These are phyloP conservation scores for Molossus molossus DNA, from an alignment of 2,797 vertebrate species.

Conservation along the genomic window DNA sequence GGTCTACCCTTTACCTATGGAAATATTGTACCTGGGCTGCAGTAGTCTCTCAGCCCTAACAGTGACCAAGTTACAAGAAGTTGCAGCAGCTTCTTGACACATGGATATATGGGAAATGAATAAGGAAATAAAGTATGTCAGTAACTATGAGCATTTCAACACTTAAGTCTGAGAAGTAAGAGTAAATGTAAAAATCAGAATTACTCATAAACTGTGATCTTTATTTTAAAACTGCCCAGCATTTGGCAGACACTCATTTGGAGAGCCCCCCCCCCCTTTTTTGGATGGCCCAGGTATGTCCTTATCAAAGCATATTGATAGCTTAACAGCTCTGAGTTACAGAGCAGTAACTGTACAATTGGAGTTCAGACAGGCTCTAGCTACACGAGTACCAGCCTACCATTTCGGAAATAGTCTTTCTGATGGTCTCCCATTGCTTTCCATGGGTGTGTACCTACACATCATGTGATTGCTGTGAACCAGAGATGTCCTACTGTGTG, in stretches of 20 bases:
- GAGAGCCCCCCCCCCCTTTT: neutral
- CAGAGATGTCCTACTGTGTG: neutral
- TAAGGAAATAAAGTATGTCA: constrained; percentile 62
- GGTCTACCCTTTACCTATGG: neutral
- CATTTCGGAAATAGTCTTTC: constrained; percentile 41
- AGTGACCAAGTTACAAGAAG: neutral
- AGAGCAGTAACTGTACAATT: neutral
- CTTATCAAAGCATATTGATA: constrained; percentile 33
- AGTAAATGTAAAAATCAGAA: constrained; percentile 74
- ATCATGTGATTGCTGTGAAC: neutral
- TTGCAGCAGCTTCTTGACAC: constrained; percentile 29
- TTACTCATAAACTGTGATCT: constrained; percentile 55
- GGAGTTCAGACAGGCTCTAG: neutral
- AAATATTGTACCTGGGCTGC: neutral
- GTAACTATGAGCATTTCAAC: constrained; percentile 45
- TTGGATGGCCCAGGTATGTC: neutral
- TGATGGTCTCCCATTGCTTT: neutral
- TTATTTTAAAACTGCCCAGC: constrained; percentile 70
- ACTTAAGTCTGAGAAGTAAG: constrained; percentile 53
- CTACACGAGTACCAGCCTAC: neutral
- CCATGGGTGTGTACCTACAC: neutral
- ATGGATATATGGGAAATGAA: neutral
- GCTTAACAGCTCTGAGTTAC: neutral
- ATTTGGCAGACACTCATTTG: constrained; percentile 52
- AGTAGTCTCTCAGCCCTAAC: neutral